A percentile compares a stretch with the other conserved stretches of the same genome.
Evolutionary conservation across 2,113 vertebrate genomes (phyloP).

Genomic region (Cettia cetti): DNA sequence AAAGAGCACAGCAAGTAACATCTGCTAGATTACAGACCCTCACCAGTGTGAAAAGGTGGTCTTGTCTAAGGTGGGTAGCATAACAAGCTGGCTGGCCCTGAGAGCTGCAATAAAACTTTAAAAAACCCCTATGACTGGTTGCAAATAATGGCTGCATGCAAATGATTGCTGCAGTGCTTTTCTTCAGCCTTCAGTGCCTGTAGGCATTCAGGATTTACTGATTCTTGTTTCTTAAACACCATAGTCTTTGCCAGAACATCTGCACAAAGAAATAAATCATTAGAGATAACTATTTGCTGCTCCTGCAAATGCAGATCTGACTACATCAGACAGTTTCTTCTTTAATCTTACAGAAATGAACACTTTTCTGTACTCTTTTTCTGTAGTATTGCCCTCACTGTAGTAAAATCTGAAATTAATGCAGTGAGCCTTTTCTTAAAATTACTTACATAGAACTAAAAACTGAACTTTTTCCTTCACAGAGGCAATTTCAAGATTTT

Average conservation of each 20-base stretch:
- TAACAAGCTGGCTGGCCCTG: not conserved
- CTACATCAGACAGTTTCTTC: not conserved
- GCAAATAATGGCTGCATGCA: not conserved
- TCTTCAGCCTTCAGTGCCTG: not conserved
- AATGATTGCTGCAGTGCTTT: not conserved
- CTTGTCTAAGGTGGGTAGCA: not conserved
- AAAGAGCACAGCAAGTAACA: not conserved
- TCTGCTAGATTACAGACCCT: not conserved
- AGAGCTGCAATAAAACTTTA: not conserved
- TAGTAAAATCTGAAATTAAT: not conserved
- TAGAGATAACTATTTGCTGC: not conserved
- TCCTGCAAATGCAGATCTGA: not conserved
- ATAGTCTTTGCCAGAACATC: not conserved
- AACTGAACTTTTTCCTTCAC: not conserved
- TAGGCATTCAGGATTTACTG: not conserved
- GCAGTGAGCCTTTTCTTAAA: not conserved
- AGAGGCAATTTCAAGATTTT: not conserved
- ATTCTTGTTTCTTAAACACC: not conserved
- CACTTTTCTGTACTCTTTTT: not conserved
- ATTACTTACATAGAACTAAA: not conserved
- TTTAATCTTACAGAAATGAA: not conserved
- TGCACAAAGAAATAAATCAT: not conserved
- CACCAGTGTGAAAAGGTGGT: not conserved
- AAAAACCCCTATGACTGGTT: accelerated
- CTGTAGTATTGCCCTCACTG: not conserved